Conservation (phyloP, 1,140 invertebrate genomes). For the Caenorhabditis brenneri region DNA sequence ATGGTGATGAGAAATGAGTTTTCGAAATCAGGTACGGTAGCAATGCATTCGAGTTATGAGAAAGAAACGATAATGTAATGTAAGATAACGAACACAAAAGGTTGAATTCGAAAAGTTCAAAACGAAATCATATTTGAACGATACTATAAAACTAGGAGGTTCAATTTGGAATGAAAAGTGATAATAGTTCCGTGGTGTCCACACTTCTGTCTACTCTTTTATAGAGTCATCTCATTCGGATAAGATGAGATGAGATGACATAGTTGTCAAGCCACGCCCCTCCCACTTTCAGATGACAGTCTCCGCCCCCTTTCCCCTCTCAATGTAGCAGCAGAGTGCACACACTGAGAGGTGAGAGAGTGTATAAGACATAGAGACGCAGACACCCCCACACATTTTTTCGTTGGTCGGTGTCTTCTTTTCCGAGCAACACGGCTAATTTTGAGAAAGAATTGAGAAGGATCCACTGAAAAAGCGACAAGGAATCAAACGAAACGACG, state of each 20-base stretch:
- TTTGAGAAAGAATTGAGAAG: background rate
- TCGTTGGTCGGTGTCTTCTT: background rate
- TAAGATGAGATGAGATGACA: conserved; percentile 32
- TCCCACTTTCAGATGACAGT: conserved; percentile 36
- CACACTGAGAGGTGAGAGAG: background rate
- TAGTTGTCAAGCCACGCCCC: conserved; percentile 36
- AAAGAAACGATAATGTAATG: too few species aligned
- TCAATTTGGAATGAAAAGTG: background rate
- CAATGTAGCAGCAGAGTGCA: background rate
- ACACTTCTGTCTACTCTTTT: background rate
- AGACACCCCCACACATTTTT: background rate
- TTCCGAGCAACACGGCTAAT: background rate
- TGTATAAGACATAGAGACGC: conserved; percentile 10
- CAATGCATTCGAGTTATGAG: too few species aligned
- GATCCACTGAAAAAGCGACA: background rate
- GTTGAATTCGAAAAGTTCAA: too few species aligned
- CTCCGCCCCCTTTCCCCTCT: background rate
- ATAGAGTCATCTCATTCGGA: background rate
- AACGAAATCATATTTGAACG: too few species aligned
- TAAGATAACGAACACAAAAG: too few species aligned
- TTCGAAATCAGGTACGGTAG: too few species aligned
- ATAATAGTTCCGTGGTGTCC: background rate
- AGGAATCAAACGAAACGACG: background rate
- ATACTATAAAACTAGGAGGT: too few species aligned
- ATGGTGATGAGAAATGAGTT: too few species aligned